A percentile compares a stretch with the other conserved stretches of the same genome.
phyloP scores from a whole-genome alignment of 2,113 vertebrate species.

The Quiscalus mexicanus region DNA sequence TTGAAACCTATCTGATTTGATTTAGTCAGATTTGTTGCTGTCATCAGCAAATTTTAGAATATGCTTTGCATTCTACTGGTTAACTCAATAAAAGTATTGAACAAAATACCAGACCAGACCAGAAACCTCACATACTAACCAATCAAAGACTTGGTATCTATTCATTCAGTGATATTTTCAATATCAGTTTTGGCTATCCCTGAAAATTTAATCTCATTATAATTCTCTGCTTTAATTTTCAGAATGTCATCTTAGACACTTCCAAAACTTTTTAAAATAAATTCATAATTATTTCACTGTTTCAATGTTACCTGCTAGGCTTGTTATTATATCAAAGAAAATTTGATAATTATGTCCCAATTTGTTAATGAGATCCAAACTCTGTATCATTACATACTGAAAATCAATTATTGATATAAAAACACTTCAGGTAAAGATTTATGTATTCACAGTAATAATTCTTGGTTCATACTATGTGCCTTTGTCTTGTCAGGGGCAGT shows the following conservation, averaged over 20 bases:
- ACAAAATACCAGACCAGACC: not conserved
- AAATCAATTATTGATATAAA: constrained; percentile 44
- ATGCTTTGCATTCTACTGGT: not conserved
- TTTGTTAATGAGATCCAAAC: constrained; percentile 9
- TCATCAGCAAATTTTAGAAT: not conserved
- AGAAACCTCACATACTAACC: not conserved
- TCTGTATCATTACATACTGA: not conserved
- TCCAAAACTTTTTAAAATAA: not conserved
- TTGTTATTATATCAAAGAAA: not conserved
- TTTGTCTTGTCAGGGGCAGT: constrained; percentile 37
- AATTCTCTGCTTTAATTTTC: not conserved
- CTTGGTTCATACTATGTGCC: constrained; percentile 13
- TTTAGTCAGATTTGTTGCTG: not conserved
- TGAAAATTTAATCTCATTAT: not conserved
- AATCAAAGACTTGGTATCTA: not conserved
- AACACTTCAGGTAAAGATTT: constrained; percentile 1
- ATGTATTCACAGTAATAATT: not conserved
- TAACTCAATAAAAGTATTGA: not conserved
- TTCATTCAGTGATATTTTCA: not conserved
- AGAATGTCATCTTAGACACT: not conserved
- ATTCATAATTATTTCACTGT: not conserved
- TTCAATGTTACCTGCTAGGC: not conserved
- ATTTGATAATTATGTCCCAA: not conserved
- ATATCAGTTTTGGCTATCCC: not conserved
- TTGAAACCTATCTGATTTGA: not conserved